phyloP scores from a whole-genome alignment of 2,113 vertebrate species.

The Acinonyx jubatus region DNA sequence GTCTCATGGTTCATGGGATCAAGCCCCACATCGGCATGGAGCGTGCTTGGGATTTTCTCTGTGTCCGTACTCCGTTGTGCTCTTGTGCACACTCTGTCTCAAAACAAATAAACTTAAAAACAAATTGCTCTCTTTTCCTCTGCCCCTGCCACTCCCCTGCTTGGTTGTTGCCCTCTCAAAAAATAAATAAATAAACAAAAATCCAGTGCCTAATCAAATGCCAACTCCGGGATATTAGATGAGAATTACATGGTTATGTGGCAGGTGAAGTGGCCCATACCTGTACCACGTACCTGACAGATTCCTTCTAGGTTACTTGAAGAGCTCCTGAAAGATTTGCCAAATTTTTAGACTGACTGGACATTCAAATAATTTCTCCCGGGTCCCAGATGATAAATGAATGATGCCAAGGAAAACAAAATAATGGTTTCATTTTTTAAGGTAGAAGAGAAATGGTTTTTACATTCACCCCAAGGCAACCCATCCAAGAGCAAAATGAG shows the following conservation, averaged over 20 bases:
- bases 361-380: background rate
- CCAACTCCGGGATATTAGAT: background rate
- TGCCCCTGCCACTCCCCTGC: too few relatives aligned
- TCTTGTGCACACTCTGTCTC: too few relatives aligned
- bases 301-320: background rate
- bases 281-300: background rate
- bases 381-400: background rate
- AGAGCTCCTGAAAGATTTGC: background rate
- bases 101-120: too few relatives aligned
- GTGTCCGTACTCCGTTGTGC: too few relatives aligned
- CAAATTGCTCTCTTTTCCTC: too few relatives aligned
- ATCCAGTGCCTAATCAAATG: background rate
- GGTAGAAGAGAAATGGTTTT: background rate
- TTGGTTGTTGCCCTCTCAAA: too few relatives aligned
- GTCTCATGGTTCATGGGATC: too few relatives aligned
- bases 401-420: background rate
- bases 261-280: background rate
- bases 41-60: too few relatives aligned
- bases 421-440: slow-evolving; percentile 25
- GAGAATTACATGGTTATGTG: background rate
- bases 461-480: background rate
- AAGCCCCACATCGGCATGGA: too few relatives aligned
- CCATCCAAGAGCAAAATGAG: background rate
- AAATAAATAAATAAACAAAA: background rate
- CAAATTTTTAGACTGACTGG: background rate